Percentiles rank a stretch among this genome's conserved stretches.
Evolutionary conservation across 2,797 vertebrate genomes (phyloP).

Genomic region (Lutjanus campechanus): DNA sequence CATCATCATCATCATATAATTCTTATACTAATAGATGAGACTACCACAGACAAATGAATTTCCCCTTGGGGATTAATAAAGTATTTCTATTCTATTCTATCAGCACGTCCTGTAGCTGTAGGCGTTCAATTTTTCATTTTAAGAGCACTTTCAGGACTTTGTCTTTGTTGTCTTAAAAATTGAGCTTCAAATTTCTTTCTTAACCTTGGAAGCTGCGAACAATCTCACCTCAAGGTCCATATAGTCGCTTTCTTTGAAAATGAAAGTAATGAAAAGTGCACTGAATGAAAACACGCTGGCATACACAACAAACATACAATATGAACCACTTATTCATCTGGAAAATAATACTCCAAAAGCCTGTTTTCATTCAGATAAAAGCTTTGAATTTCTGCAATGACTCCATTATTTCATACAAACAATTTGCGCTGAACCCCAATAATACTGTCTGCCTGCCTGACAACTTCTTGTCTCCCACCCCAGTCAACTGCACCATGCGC

Average conservation of each 20-base stretch:
- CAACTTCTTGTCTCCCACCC: background rate
- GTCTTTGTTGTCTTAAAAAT: background rate
- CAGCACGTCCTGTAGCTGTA: background rate
- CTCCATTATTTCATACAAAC: background rate
- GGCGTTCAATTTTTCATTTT: no score
- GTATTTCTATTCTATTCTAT: no score
- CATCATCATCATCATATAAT: no score
- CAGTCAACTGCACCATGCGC: background rate
- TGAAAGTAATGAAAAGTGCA: background rate
- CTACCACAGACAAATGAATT: no score
- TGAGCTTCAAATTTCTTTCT: background rate
- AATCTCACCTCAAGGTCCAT: background rate
- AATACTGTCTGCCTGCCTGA: background rate
- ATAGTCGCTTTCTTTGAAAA: conserved; percentile 7
- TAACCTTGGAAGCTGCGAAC: background rate
- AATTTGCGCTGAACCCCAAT: background rate
- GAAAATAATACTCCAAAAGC: background rate
- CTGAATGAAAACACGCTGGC: conserved; percentile 2
- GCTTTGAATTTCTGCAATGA: conserved; percentile 8
- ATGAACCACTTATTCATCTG: background rate
- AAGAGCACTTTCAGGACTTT: background rate
- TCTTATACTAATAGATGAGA: no score
- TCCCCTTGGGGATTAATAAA: no score
- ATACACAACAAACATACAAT: background rate
- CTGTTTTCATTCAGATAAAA: conserved; percentile 28